Evolutionary conservation across 2,797 vertebrate species (phyloP), one percentile per base, ranked within the genome.

Genomic region (Betta splendens): DNA sequence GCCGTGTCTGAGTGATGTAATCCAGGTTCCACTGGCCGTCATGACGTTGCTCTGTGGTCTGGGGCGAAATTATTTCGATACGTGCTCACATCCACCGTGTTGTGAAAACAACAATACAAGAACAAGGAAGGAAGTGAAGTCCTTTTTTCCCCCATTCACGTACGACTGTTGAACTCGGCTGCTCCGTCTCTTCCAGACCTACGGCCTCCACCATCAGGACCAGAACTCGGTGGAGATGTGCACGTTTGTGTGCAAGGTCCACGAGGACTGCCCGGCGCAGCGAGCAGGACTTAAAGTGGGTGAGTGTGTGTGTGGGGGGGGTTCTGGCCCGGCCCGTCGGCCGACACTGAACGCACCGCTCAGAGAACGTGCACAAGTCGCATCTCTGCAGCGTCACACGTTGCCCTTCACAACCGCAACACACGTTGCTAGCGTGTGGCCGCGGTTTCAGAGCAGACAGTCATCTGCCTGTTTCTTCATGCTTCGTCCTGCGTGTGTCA

Each of bases 211-310:
- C 82, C 96, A 96, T 69, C 93, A 94, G 71, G 93, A 96, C 69
- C 92, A 94, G 54, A 95, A 96, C 85, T 90, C 93, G 0, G 94
- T 98, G 81, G 96, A 98, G 86, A 97, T 98, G 96, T 97, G 97
- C 83, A 98, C 97, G 1, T 98, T 98, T 39, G 94, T 98, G 75
- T 98, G 94, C 75, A 92, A 93, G 18, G 95, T 99, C 64, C 95
- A 96, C 0, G 89, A 92, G 0, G 90, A 93, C 75, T 96, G 95
- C 72, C 94, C 96, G 0, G 96, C 97, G 2, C 93, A 95, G 45
- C 79, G 88, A 0, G 94, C 95, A 0, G 96, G 97, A 52, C 94
- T 99, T 28, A 93, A 92, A 89, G 85, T 95, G 7, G 97, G 97
- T 98, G 85, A 91, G 95, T 76, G 36, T 37, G 3, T 31, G 0